Conservation (phyloP, 1,140 invertebrate species). For the Aphidius ervi region DNA sequence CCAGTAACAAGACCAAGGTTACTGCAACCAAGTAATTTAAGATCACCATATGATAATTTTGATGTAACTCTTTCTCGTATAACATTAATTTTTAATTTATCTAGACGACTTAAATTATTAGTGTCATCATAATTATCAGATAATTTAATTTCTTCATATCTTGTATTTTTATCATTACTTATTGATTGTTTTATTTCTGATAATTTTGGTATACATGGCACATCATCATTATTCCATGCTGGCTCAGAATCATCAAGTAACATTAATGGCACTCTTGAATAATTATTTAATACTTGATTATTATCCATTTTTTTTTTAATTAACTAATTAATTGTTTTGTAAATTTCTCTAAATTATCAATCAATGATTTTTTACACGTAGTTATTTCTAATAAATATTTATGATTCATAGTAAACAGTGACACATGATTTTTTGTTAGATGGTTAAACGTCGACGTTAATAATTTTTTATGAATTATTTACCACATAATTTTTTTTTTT, state of each 20-base stretch:
- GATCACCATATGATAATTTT: conserved; percentile 41
- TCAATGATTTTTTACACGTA: too few relatives aligned
- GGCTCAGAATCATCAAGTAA: conserved; percentile 34
- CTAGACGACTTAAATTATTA: conserved; percentile 26
- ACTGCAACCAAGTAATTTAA: conserved; percentile 40
- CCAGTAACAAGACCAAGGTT: conserved; percentile 46
- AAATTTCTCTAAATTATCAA: too few relatives aligned
- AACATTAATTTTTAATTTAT: conserved; percentile 41
- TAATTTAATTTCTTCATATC: conserved; percentile 19
- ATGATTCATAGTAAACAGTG: too few relatives aligned
- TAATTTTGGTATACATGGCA: conserved; percentile 34
- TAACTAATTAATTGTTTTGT: too few relatives aligned
- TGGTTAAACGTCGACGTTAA: too few relatives aligned
- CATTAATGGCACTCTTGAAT: conserved; percentile 27
- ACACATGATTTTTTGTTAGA: too few relatives aligned
- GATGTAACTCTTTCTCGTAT: conserved; percentile 37
- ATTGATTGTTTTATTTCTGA: conserved; percentile 24
- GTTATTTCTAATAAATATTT: too few relatives aligned
- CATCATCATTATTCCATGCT: conserved; percentile 37
- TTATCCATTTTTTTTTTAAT: conserved; percentile 1
- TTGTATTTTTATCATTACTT: conserved; percentile 27
- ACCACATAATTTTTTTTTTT: too few relatives aligned
- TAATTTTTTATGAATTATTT: too few relatives aligned
- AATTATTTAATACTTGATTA: neutral
- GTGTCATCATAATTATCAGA: conserved; percentile 15